phyloP scores from a whole-genome alignment of 2,888 invertebrate species.

The Trichopoda pennipes region DNA sequence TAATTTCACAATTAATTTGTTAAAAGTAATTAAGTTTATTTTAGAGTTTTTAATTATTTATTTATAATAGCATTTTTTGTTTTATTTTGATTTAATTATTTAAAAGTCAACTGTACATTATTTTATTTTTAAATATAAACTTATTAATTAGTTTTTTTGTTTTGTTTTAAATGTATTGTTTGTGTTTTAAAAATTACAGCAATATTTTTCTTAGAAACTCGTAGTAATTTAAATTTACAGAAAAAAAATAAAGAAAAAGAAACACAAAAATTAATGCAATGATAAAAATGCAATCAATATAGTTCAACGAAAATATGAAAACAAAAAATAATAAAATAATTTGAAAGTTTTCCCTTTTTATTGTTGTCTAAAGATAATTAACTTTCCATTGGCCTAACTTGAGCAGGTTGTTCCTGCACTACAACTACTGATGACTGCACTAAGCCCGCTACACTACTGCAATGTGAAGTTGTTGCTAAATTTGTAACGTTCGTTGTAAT shows the following conservation, averaged over 20 bases:
- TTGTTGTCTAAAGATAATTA: constrained; percentile 69
- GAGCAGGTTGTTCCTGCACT: constrained; percentile 68
- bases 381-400: constrained; percentile 77
- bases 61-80: neutral
- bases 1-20: no score
- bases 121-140: neutral
- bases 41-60: neutral
- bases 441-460: constrained; percentile 55
- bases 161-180: neutral
- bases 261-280: neutral
- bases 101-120: constrained; percentile 13
- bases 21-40: neutral
- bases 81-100: neutral
- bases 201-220: neutral
- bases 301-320: no score
- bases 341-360: constrained; percentile 30
- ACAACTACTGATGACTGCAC: constrained; percentile 49
- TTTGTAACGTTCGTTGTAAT: constrained; percentile 26
- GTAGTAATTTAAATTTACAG: constrained; percentile 11
- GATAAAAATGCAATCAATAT: constrained; percentile 32
- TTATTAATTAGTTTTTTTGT: neutral
- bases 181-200: constrained; percentile 8
- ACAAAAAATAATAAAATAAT: neutral
- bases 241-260: neutral
- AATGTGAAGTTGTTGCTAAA: constrained; percentile 48